Conservation (phyloP, 2,888 invertebrate genomes). For the Nomada goodeniana region DNA sequence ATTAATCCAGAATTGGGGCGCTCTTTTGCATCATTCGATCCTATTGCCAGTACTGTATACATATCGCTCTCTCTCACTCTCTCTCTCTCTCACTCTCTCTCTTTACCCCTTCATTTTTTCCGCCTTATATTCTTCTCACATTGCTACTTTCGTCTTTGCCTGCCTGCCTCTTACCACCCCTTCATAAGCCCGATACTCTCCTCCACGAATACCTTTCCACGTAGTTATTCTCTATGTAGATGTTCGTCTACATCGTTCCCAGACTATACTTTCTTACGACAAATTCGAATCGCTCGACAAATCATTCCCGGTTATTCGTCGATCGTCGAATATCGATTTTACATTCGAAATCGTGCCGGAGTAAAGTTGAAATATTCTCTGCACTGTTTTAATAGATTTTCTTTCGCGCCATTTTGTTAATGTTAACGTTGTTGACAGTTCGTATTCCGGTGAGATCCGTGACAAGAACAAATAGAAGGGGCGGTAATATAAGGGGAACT, state of each 20-base stretch:
- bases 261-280: neutral
- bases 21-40: constrained; percentile 65
- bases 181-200: neutral
- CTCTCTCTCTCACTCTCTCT: constrained; percentile 44
- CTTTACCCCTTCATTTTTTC: constrained; percentile 25
- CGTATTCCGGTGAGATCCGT: too few relatives aligned
- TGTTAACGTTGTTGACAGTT: too few relatives aligned
- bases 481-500: too few relatives aligned
- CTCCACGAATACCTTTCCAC: constrained; percentile 1
- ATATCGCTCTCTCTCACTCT: constrained; percentile 22
- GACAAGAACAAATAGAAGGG: too few relatives aligned
- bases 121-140: constrained; percentile 6
- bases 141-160: constrained; percentile 29
- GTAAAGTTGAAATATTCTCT: too few relatives aligned
- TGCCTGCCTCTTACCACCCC: constrained; percentile 3
- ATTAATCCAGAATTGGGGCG: constrained; percentile 62
- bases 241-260: neutral
- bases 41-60: constrained; percentile 43
- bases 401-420: too few relatives aligned
- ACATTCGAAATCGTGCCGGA: neutral
- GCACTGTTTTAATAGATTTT: too few relatives aligned
- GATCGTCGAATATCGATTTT: neutral
- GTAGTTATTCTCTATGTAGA: neutral
- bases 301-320: neutral
- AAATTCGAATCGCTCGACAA: constrained; percentile 2